Conservation (phyloP, 1,140 invertebrate genomes). For the Helicoverpa armigera region DNA sequence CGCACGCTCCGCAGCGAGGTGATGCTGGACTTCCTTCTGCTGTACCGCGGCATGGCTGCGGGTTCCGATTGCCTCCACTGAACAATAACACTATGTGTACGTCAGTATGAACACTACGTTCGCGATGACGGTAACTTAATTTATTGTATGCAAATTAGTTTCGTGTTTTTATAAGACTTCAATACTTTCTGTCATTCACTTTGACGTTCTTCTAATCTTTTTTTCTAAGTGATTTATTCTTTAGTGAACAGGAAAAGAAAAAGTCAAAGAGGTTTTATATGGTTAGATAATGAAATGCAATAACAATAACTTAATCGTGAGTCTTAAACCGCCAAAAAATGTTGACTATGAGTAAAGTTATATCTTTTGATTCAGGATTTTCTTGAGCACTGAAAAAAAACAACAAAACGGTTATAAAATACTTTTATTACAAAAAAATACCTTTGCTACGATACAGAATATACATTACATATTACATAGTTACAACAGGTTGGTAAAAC, state of each 20-base stretch:
- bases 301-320: no score
- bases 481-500: conserved; percentile 29
- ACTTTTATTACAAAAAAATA: conserved; percentile 67
- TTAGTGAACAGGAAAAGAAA: neutral
- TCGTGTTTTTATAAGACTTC: no score
- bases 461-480: conserved; percentile 15
- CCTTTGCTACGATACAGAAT: conserved; percentile 44
- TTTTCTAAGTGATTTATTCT: neutral
- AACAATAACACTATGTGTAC: no score
- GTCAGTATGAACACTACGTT: no score
- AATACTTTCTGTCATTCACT: no score
- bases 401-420: conserved; percentile 53
- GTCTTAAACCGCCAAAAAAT: neutral
- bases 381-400: conserved; percentile 37
- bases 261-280: neutral
- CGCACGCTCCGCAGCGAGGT: conserved; percentile 56
- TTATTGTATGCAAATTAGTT: no score
- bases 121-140: no score
- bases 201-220: no score
- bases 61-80: no score
- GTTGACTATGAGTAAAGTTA: no score
- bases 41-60: no score
- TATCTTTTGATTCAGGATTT: neutral
- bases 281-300: no score
- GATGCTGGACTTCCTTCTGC: conserved; percentile 15